Evolutionary conservation across 2,888 invertebrate species (phyloP).

Genomic region (Vesta saturnalis): DNA sequence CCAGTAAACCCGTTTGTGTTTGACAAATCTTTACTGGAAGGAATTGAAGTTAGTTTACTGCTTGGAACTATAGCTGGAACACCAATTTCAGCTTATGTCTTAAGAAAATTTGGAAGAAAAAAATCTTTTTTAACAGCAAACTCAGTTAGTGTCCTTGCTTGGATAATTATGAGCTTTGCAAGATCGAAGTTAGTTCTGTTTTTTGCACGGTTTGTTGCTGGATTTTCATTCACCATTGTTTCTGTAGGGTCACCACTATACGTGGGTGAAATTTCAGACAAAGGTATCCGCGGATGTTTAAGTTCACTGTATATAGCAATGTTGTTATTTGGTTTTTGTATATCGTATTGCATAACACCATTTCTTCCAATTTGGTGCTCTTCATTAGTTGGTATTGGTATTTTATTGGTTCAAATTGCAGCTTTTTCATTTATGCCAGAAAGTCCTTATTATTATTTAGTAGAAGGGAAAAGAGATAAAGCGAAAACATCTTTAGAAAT

Average conservation of each 20-base stretch:
- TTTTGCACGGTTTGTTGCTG: conserved; percentile 56
- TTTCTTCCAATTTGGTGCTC: not conserved
- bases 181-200: conserved; percentile 53
- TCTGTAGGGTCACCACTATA: conserved; percentile 61
- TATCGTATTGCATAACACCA: conserved; percentile 50
- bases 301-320: conserved; percentile 59
- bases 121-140: conserved; percentile 56
- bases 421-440: conserved; percentile 59
- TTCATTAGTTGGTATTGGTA: conserved; percentile 33
- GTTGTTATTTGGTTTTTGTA: conserved; percentile 57
- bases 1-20: conserved; percentile 45
- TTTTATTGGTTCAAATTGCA: conserved; percentile 52
- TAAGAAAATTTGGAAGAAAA: conserved; percentile 51
- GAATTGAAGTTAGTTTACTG: not conserved
- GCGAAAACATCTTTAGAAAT: not conserved
- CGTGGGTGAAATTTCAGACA: conserved; percentile 59
- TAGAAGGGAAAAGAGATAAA: conserved; percentile 48
- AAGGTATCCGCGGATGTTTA: conserved; percentile 58
- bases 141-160: conserved; percentile 52
- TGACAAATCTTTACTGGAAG: not conserved
- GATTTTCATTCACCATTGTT: conserved; percentile 58
- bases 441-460: conserved; percentile 57
- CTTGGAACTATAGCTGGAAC: not conserved
- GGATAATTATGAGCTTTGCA: conserved; percentile 56
- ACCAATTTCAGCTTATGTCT: not conserved